Conservation (phyloP, 2,888 invertebrate genomes). For the Gymnocheta viridis region DNA sequence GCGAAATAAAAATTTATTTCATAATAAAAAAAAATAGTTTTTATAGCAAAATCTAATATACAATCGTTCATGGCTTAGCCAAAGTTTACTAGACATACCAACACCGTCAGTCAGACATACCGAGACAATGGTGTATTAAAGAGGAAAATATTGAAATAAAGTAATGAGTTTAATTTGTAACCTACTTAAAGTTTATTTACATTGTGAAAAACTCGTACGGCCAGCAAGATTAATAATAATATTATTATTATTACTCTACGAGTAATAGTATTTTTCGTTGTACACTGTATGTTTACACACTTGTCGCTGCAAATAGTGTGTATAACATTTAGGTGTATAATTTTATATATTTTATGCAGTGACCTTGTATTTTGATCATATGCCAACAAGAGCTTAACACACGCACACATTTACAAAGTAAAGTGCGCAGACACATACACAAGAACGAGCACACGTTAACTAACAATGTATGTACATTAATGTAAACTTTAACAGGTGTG, state of each 20-base stretch:
- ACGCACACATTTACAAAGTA: background rate
- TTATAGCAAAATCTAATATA: background rate
- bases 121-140: background rate
- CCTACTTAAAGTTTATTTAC: constrained; percentile 60
- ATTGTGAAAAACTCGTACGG: background rate
- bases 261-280: background rate
- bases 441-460: background rate
- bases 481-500: constrained; percentile 35
- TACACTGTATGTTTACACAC: constrained; percentile 8
- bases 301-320: background rate
- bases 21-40: background rate
- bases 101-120: background rate
- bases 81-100: constrained; percentile 31
- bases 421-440: background rate
- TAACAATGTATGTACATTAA: background rate
- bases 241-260: background rate
- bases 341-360: constrained; percentile 52
- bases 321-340: constrained; percentile 32
- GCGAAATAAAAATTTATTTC: constrained; percentile 20
- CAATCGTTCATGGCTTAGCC: background rate
- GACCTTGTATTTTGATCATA: constrained; percentile 68
- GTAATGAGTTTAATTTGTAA: constrained; percentile 45
- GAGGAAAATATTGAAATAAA: background rate
- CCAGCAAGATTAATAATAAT: too few relatives aligned
- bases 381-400: constrained; percentile 62